Evolutionary conservation across 2,888 invertebrate species (phyloP), one percentile per base, ranked within the genome.

Genomic region (Latrodectus hesperus): DNA sequence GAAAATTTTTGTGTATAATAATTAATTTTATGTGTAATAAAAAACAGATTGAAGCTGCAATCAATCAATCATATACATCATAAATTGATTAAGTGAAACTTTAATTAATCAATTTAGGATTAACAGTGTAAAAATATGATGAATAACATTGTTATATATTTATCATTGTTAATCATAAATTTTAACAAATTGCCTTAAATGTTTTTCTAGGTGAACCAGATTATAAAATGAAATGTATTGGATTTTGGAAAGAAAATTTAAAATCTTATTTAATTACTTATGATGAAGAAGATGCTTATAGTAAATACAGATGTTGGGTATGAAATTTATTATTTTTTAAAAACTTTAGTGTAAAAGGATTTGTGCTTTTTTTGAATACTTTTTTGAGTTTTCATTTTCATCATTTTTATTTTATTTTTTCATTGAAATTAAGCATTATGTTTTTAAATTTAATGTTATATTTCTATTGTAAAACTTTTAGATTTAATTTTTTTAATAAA

Each of bases 241-340:
- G 98, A 0, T 99, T 95, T 92, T 99, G 98, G 98, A 98, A 98
- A 92, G 99, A 99, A 92, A 99, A 99, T 93, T 94, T 99, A 64
- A 97, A 96, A 92, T 99, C 99, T 0, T 99, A 99, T 92, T 93
- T 99, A 70, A 96, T 99, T 83, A 99, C 99, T 0, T 98, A 96
- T 92, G 99, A 99, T 92, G 98, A 98, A 92, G 94, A 98, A 91
- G 99, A 99, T 93, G 97, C 99, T 0, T 96, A 97, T 91, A 98
- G 98, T 5, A 97, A 96, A 92, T 99, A 98, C 92, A 95, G 98
- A 91, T 99, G 99, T 92, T 99, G 99, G 99, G 98, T 98, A 68
- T 91, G 92, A 11, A n/a, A 60, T 60, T 60, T 12, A 68, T 68
- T 17, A 8, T 16, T 12, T 17, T 17, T 17, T 0, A 10, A 68